Evolutionary conservation across 2,113 vertebrate species (phyloP).

Genomic region (Aptenodytes forsteri): DNA sequence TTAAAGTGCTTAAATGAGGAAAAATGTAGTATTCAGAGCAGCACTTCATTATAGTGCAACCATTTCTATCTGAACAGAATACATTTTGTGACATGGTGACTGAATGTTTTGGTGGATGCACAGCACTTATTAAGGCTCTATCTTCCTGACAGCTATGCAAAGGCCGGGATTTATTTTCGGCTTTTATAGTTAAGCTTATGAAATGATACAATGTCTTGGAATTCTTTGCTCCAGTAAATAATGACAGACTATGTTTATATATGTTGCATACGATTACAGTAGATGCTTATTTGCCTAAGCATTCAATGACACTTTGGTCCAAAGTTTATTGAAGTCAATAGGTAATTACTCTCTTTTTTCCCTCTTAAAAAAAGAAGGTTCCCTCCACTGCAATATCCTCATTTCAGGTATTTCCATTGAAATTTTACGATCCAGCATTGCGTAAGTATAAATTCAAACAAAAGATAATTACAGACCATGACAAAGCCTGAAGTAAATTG

Average conservation of each 20-base stretch:
- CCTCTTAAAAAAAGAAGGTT: neutral
- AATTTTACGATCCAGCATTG: neutral
- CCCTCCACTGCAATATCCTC: neutral
- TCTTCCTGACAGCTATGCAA: neutral
- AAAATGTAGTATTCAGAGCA: neutral
- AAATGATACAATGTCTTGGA: neutral
- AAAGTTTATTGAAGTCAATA: neutral
- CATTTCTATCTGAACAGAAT: neutral
- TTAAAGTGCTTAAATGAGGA: neutral
- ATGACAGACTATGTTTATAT: neutral
- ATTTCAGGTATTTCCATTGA: slow-evolving; percentile 35
- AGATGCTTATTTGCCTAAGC: neutral
- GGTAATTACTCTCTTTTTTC: neutral
- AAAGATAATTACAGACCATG: neutral
- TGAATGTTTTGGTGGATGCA: neutral
- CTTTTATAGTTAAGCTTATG: neutral
- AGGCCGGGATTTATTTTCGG: neutral
- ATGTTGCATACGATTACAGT: neutral
- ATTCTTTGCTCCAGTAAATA: neutral
- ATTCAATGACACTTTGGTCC: neutral
- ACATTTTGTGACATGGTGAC: neutral
- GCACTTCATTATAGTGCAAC: neutral
- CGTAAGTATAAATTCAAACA: neutral
- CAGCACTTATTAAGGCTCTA: neutral
- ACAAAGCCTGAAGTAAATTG: neutral